These are phyloP conservation scores for Eurystomus glaucurus DNA, from an alignment of 2,797 vertebrate species.

Conservation along the genomic window DNA sequence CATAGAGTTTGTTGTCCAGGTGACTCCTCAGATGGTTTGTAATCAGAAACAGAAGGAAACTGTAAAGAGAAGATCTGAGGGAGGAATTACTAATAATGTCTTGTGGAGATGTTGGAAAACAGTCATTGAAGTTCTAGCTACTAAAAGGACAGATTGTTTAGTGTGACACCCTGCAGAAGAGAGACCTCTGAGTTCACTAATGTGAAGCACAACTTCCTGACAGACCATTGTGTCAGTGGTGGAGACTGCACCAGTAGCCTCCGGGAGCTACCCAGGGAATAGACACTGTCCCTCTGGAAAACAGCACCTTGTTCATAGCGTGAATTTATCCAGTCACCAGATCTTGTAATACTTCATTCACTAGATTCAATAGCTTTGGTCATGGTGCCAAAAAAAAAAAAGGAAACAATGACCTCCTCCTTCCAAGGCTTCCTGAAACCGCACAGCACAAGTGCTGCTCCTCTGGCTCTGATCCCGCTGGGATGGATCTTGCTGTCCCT, in stretches of 20 bases:
- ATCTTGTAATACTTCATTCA: neutral
- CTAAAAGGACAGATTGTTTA: neutral
- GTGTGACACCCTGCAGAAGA: neutral
- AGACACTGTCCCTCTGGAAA: neutral
- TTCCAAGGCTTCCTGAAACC: neutral
- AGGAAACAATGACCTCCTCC: fast-evolving
- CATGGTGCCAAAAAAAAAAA: neutral
- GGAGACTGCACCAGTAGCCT: neutral
- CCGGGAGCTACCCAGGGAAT: fast-evolving
- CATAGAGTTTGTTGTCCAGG: neutral
- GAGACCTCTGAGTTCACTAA: neutral
- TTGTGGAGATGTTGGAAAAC: neutral
- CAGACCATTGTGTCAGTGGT: fast-evolving
- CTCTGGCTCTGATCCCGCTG: neutral
- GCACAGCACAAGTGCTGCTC: neutral
- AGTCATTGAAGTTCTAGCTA: neutral
- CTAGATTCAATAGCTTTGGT: neutral
- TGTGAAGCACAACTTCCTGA: neutral
- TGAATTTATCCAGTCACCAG: neutral
- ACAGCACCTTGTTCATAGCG: neutral
- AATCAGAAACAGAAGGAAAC: neutral
- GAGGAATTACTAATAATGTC: neutral
- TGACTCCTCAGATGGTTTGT: neutral
- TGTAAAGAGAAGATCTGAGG: neutral
- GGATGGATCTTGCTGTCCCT: neutral